Percentiles rank a stretch among this genome's conserved stretches.
Conservation (phyloP, 2,113 vertebrate species). For the Dasyurus viverrinus region DNA sequence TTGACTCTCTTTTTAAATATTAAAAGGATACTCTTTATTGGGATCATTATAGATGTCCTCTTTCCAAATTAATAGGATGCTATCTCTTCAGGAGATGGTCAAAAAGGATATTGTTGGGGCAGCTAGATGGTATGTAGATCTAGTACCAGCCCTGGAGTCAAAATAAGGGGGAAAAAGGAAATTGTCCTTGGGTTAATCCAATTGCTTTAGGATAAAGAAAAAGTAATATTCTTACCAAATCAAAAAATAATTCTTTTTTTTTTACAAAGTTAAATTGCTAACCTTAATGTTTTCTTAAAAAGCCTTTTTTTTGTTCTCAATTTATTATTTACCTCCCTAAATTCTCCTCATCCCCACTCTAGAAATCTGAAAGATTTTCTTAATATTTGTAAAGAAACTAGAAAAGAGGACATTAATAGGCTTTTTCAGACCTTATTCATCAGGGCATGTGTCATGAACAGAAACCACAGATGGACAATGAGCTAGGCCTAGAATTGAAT, state of each 20-base stretch:
- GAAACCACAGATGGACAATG: neutral
- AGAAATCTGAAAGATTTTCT: neutral
- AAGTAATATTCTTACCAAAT: neutral
- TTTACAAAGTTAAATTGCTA: neutral
- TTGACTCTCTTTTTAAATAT: neutral
- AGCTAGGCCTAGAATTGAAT: neutral
- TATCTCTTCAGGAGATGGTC: neutral
- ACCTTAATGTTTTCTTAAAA: neutral
- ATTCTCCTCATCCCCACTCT: neutral
- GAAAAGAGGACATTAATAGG: neutral
- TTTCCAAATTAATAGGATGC: neutral
- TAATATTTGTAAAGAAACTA: neutral
- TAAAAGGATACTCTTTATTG: neutral
- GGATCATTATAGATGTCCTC: neutral
- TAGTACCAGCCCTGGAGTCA: no score
- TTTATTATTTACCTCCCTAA: neutral
- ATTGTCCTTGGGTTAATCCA: neutral
- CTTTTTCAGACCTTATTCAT: neutral
- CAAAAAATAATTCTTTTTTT: neutral
- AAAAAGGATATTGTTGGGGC: neutral
- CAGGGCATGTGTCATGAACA: neutral
- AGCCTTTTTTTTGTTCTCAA: neutral
- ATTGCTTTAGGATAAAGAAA: neutral
- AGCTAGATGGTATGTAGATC: no score
- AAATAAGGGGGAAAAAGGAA: neutral